A percentile compares a stretch with the other conserved stretches of the same genome.
Evolutionary conservation across 2,797 vertebrate genomes (phyloP).

Genomic region (Cynopterus sphinx): DNA sequence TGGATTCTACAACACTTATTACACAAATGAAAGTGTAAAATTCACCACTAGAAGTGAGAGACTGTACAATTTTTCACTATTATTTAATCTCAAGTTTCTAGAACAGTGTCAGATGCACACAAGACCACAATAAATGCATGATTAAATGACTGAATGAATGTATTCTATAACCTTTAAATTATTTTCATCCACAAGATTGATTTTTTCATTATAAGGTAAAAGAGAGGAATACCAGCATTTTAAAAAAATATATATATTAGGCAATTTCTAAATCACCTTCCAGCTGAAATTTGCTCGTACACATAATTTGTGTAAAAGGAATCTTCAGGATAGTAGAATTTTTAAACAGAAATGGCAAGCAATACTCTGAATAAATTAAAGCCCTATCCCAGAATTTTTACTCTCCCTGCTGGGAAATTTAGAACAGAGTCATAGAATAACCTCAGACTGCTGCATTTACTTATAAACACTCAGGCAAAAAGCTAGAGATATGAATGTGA

Average conservation of each 20-base stretch:
- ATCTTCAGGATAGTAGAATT: neutral
- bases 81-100: neutral
- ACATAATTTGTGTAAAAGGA: slow-evolving; percentile 1
- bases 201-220: neutral
- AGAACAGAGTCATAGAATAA: neutral
- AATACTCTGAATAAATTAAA: neutral
- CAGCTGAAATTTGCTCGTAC: neutral
- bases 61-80: neutral
- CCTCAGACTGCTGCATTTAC: neutral
- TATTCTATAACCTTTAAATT: neutral
- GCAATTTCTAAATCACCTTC: slow-evolving; percentile 32
- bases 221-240: neutral
- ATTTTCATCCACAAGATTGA: neutral
- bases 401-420: neutral
- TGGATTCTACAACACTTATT: neutral
- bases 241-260: neutral
- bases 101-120: neutral
- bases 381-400: neutral
- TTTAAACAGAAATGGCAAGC: neutral
- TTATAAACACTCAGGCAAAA: neutral
- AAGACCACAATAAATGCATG: neutral
- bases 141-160: neutral
- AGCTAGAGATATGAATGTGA: neutral
- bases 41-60: neutral
- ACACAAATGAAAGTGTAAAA: neutral